These are phyloP conservation scores for Tryphoninae sp. DNA, from an alignment of 2,888 invertebrate genomes.

Conservation along the genomic window DNA sequence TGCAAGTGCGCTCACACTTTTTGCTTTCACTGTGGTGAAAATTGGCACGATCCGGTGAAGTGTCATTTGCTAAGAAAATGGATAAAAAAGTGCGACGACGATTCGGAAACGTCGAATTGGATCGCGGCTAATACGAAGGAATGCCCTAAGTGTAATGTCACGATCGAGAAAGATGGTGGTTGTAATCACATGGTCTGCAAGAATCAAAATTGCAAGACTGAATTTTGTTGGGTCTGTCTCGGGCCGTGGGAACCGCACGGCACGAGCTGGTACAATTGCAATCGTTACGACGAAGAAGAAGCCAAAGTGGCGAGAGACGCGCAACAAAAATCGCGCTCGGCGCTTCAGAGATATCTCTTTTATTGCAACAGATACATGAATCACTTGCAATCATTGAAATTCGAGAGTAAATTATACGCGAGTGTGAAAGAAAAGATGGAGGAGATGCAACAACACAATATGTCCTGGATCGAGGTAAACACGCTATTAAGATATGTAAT, in stretches of 20 bases:
- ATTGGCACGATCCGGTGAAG: constrained; percentile 99
- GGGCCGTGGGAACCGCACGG: constrained; percentile 99
- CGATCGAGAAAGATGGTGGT: constrained; percentile 98
- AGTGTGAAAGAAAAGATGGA: constrained; percentile 99
- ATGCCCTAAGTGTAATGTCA: constrained; percentile 98
- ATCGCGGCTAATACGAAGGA: constrained; percentile 99
- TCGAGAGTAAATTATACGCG: constrained; percentile 98
- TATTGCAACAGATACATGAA: constrained; percentile 99
- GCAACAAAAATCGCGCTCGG: constrained; percentile 96
- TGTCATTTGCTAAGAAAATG: constrained; percentile 96
- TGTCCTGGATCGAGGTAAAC: constrained; percentile 98
- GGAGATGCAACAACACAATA: constrained; percentile 99
- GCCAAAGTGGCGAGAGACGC: constrained; percentile 98
- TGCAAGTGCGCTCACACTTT: constrained; percentile 97
- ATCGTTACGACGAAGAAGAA: constrained; percentile 98
- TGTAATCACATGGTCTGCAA: constrained; percentile 99
- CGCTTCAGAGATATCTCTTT: constrained; percentile 97
- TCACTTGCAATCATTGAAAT: constrained; percentile 98
- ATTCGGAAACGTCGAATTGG: constrained; percentile 99
- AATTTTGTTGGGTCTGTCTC: constrained; percentile 99
- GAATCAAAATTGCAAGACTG: constrained; percentile 98
- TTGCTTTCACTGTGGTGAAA: constrained; percentile 97
- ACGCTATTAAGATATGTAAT: no score
- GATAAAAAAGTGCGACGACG: constrained; percentile 99
- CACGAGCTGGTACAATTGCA: constrained; percentile 99